phyloP scores from a whole-genome alignment of 2,888 invertebrate species.

The Myopa testacea region DNA sequence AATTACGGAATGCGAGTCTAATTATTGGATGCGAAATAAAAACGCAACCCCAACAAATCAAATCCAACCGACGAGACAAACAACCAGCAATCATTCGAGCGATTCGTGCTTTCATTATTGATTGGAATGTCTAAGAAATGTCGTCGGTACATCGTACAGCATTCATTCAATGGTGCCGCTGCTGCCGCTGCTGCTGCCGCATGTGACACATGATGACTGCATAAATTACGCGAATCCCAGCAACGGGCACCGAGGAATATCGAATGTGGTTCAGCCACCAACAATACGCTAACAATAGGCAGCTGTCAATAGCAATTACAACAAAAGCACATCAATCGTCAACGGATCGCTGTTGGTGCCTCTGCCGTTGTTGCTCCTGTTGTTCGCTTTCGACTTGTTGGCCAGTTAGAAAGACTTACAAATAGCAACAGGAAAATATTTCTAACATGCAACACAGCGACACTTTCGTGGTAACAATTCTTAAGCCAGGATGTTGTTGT shows the following conservation, averaged over 20 bases:
- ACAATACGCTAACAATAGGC: constrained; percentile 33
- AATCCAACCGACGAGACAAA: neutral
- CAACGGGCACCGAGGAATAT: neutral
- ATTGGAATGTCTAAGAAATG: constrained; percentile 41
- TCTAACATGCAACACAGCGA: constrained; percentile 31
- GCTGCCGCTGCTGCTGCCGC: neutral
- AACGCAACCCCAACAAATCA: too few species aligned
- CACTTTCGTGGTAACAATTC: constrained; percentile 39
- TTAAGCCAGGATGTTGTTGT: constrained; percentile 4
- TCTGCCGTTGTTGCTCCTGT: constrained; percentile 20
- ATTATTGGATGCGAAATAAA: neutral
- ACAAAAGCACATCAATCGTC: constrained; percentile 43
- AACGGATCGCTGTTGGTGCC: neutral
- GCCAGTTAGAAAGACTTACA: neutral
- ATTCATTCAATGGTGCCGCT: constrained; percentile 4
- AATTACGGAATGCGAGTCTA: neutral
- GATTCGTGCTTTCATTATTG: constrained; percentile 19
- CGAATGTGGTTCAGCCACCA: constrained; percentile 33
- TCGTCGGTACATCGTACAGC: constrained; percentile 31
- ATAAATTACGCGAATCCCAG: constrained; percentile 38
- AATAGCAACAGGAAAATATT: constrained; percentile 17
- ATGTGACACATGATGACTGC: constrained; percentile 22
- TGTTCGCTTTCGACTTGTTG: neutral
- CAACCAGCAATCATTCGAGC: constrained; percentile 19
- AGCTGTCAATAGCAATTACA: constrained; percentile 51